Base-by-base conservation (phyloP, 2,888 invertebrate genomes). In the Vanessa cardui region DNA sequence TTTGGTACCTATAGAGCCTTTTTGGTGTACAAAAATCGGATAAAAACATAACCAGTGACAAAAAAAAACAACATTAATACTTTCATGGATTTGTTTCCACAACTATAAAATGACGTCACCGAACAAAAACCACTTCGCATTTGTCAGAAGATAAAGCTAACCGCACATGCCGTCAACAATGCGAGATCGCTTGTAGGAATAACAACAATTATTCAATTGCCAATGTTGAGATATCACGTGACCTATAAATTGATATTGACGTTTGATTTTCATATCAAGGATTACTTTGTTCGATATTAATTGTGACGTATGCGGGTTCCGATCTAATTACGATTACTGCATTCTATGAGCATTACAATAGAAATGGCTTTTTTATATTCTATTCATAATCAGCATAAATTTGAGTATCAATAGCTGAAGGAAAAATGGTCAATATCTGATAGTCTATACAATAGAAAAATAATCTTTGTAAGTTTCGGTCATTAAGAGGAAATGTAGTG, bases 171-270 rank as follows among this genome's bases (percentile, higher is more conserved):
- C 16, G 26, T 7, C 26, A 52, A 69, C 72, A 77, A 76, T 71
- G 68, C 63, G 33, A 66, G 72, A 73, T 72, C 65, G 72, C 77
- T 73, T 76, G 74, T 77, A 80, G 79, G 78, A 80, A 80, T 75
- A 76, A 78, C 80, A 82, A 61, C 80, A 83, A 71, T 69, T 73
- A 86, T 83, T 83, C 77, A 84, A 86, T 87, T 84, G 81, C 78
- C 77, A 78, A 77, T 76, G 78, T 83, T 77, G 70, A 74, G 73
- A 74, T 76, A 77, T 80, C 79, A 75, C 69, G 72, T 73, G 63
- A 66, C 70, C 71, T 70, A 78, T 77, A 83, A 67, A 89, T 88
- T 88, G 81, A 83, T 84, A 89, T 85, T 89, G 89, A 88, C 88
- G 76, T 78, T 77, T 80, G 77, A 84, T 84, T 82, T 80, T 80